phyloP scores from a whole-genome alignment of 2,888 invertebrate genomes.

The Hydrotaea cyrtoneurina region DNA sequence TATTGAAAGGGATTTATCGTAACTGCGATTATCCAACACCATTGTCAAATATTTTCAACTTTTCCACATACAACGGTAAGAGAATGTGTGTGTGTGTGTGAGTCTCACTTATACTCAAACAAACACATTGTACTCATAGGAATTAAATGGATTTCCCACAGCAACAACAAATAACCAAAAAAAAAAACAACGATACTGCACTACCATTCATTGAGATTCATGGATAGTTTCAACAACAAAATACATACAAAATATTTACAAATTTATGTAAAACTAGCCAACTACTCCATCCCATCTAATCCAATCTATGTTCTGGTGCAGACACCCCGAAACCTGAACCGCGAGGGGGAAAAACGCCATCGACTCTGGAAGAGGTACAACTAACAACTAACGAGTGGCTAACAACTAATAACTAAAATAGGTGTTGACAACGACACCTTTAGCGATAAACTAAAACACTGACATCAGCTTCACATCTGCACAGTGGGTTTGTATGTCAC shows the following conservation, averaged over 20 bases:
- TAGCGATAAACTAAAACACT: conserved; percentile 56
- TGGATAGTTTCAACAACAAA: conserved; percentile 32
- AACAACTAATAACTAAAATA: conserved; percentile 50
- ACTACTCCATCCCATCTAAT: background rate
- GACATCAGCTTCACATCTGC: conserved; percentile 17
- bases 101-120: background rate
- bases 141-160: conserved; percentile 58
- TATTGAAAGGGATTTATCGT: conserved; percentile 28
- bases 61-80: too few relatives aligned
- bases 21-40: background rate
- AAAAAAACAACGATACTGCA: background rate
- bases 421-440: conserved; percentile 63
- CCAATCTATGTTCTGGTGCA: conserved; percentile 5
- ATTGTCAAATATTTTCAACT: conserved; percentile 61
- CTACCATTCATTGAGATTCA: conserved; percentile 31
- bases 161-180: conserved; percentile 48
- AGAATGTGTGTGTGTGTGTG: too few relatives aligned
- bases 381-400: background rate
- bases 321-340: background rate
- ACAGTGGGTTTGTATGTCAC: background rate
- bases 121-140: conserved; percentile 40
- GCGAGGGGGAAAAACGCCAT: conserved; percentile 15
- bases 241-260: conserved; percentile 45
- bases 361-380: background rate
- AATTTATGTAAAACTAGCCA: conserved; percentile 46